Evolutionary conservation across 2,888 invertebrate genomes (phyloP).

Genomic region (Heliothis peltigera): DNA sequence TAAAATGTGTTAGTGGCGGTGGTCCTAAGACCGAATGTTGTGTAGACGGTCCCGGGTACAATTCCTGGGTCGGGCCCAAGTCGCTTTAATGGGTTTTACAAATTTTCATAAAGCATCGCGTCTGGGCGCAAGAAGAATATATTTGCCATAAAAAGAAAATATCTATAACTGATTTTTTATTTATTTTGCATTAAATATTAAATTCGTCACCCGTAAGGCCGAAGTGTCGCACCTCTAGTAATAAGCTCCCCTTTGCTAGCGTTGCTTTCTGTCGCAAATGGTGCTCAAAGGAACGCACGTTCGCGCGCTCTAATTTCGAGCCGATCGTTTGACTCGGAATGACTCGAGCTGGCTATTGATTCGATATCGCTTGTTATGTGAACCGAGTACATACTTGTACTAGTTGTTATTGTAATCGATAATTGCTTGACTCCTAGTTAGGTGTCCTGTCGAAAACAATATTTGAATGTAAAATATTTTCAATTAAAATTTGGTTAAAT

Average conservation of each 20-base stretch:
- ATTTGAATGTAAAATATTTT: too few relatives aligned
- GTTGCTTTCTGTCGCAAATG: conserved; percentile 78
- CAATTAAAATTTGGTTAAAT: too few relatives aligned
- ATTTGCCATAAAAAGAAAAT: too few relatives aligned
- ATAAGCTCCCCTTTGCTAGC: conserved; percentile 78
- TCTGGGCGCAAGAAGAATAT: too few relatives aligned
- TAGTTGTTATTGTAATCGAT: conserved; percentile 48
- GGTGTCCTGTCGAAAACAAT: conserved; percentile 11
- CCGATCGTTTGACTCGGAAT: conserved; percentile 68
- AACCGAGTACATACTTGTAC: conserved; percentile 24
- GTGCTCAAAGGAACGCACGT: conserved; percentile 85
- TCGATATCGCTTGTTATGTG: conserved; percentile 64
- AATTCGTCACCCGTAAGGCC: conserved; percentile 34
- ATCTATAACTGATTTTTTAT: too few relatives aligned
- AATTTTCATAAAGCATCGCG: too few relatives aligned
- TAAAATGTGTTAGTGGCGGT: too few relatives aligned
- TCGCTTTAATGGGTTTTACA: too few relatives aligned
- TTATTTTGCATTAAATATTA: too few relatives aligned
- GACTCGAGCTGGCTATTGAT: conserved; percentile 65
- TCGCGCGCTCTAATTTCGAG: conserved; percentile 82
- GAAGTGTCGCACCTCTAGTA: conserved; percentile 59
- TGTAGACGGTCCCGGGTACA: too few relatives aligned
- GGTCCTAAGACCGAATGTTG: too few relatives aligned
- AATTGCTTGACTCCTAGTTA: conserved; percentile 18
- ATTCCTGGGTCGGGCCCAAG: too few relatives aligned